phyloP scores from a whole-genome alignment of 2,888 invertebrate genomes.

The Drosophila cracens region DNA sequence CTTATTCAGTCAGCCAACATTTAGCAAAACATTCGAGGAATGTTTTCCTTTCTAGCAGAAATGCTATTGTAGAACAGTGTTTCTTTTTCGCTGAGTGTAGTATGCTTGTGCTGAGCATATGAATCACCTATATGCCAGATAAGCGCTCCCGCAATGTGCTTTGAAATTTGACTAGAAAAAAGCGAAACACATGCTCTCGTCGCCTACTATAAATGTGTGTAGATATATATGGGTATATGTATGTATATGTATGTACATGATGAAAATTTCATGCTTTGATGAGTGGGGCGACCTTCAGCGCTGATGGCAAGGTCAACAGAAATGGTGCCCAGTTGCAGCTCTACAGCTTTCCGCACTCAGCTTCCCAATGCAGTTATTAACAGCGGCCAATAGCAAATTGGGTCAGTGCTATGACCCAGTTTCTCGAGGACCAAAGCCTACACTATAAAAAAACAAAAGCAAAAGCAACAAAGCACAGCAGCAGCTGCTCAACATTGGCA shows the following conservation, averaged over 20 bases:
- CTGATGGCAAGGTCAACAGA: conserved; percentile 47
- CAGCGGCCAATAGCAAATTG: conserved; percentile 41
- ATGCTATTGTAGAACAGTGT: not conserved
- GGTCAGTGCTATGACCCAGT: conserved; percentile 80
- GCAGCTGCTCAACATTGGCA: not conserved
- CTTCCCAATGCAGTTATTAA: conserved; percentile 20
- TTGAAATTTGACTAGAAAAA: conserved; percentile 9
- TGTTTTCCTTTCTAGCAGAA: not conserved
- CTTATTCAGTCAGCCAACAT: not conserved
- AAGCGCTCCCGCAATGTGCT: conserved; percentile 2
- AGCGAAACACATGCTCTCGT: not conserved
- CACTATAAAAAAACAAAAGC: not conserved
- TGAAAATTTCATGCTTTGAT: conserved; percentile 38
- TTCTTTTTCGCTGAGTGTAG: not conserved
- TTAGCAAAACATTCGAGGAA: not conserved
- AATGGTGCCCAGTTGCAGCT: conserved; percentile 18
- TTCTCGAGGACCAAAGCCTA: conserved; percentile 17
- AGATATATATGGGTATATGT: not conserved
- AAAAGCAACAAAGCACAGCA: not conserved
- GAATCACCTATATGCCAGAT: conserved; percentile 40
- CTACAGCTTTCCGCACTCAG: conserved; percentile 10
- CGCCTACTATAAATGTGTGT: not conserved
- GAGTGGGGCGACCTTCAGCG: conserved; percentile 47
- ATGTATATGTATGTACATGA: not conserved
- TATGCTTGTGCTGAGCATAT: not conserved